Base-by-base conservation (phyloP, 2,888 invertebrate genomes). In the Nemotelus pantherinus region DNA sequence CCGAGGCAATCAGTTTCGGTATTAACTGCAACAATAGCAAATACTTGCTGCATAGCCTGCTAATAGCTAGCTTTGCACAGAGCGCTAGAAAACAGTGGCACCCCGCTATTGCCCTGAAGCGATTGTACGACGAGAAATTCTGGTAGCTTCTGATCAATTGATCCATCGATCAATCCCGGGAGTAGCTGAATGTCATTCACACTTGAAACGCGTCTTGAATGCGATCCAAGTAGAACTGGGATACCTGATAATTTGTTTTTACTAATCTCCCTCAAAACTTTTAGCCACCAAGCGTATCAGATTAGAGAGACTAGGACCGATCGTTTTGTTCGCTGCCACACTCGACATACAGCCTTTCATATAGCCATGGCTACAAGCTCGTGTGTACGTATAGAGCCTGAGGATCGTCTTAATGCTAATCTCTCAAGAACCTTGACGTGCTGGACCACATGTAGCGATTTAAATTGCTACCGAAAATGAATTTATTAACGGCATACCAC, bases 401-500 rank as follows among this genome's bases (percentile, higher is more conserved):
- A 57, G 10, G 57, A 57, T 74, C 60, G 60, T 48, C 60, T 50
- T 48, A 74, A 5, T 25, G 74, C 41, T 74, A 47, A 58, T 72
- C 74, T 74, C 48, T 39, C 2, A n/a, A 57, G 58, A 72, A 72
- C 71, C 71, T 76, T 67, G 57, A 67, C 76, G 25, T 50, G 39
- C 2, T 39, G 50, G 80, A 80, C 80, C 77, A 43, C 80, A 78
- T 80, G 80, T 77, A 53, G 80, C 74, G 78, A 78, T 78, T 80
- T 80, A 80, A 80, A 80, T 80, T 80, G 80, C 80, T 80, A 80
- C 80, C 78, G 80, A 78, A 79, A 79, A 78, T 79, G 78, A 79
- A 77, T 78, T 79, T 78, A 78, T 79, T 77, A 79, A 65, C 65
- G 65, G 68, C 76, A 79, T 39, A 55, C 53, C 70, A 55, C 53